Base-by-base conservation (phyloP, 30 jellyfish, hydroid and myxozoan genomes). In the Aurelia aurita complex sp. Pacific region DNA sequence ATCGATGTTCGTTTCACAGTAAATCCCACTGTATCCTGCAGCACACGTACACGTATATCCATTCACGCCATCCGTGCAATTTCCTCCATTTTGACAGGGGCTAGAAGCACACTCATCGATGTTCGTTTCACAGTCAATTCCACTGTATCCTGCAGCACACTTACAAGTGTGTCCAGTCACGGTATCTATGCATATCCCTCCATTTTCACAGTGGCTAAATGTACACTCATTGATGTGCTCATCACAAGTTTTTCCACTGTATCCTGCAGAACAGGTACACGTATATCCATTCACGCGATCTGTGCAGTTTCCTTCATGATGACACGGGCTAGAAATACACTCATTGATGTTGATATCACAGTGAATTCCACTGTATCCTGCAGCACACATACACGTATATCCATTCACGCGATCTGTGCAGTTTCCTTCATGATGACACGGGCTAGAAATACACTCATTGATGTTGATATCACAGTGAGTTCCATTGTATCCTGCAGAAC, bases 131-230 rank as follows among this genome's bases (percentile, higher is more conserved):
- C 96, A 87, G 15, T 73, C 63, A 10, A 69, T 72, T 59, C 96
- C 96, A 33, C 71, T 78, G 71, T 40, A 87, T 1, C 96, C 96
- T 9, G 96, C 90, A 0, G 83, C 69, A 70, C 96, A 87, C 29
- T 15, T 66, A 69, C 96, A 87, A 18, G 4, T 7, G 23, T 74
- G 76, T 10, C n/a, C 62, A 67, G 75, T 85, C n/a, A 74, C 76
- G 35, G 34, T 18, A 63, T 85, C 89, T 43, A 33, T 8, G 76
- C 94, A 85, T 1, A 0, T 8, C 23, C 94, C 94, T 11, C 74
- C 75, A 52, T 85, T 74, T 55, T 74, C 69, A 68, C 94, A 85
- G 4, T 88, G 94, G 23, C 66, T 4, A 2, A 88, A 85, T 2
- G 77, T 61, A 64, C 94, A 85, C 54, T 86, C 89, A 63, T 76